phyloP scores from a whole-genome alignment of 2,888 invertebrate genomes.

The Nemotelus nigrinus region DNA sequence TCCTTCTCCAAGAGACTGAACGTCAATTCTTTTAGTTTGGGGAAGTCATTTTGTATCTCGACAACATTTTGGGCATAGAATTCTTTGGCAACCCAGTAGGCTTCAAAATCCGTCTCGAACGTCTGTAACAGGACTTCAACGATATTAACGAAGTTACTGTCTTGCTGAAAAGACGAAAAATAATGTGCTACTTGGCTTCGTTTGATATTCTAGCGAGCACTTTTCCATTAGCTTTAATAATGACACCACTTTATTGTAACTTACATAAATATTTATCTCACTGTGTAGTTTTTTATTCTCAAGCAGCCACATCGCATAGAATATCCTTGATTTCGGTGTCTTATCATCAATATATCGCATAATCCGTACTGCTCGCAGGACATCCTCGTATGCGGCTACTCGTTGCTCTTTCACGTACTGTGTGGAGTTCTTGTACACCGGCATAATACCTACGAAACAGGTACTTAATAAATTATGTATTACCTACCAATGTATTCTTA shows the following conservation, averaged over 20 bases:
- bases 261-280: conserved; percentile 66
- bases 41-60: conserved; percentile 73
- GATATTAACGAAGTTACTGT: conserved; percentile 72
- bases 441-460: conserved; percentile 73
- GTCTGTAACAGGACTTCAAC: conserved; percentile 76
- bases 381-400: conserved; percentile 78
- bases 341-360: conserved; percentile 73
- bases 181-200: not conserved
- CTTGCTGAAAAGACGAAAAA: conserved; percentile 60
- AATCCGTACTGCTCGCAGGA: conserved; percentile 75
- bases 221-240: not conserved
- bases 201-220: not conserved
- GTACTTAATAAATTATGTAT: not conserved
- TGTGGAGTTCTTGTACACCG: conserved; percentile 80
- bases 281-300: conserved; percentile 75
- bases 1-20: conserved; percentile 78
- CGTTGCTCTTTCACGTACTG: conserved; percentile 80
- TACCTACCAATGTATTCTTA: conserved; percentile 56
- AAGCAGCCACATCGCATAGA: conserved; percentile 83
- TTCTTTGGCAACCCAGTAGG: conserved; percentile 84
- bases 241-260: not conserved
- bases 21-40: conserved; percentile 74
- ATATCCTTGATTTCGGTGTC: conserved; percentile 74
- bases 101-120: conserved; percentile 79
- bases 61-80: conserved; percentile 74